Percentiles rank a stretch among this genome's conserved stretches.
Evolutionary conservation across 2,888 invertebrate genomes (phyloP).

Genomic region (Sinopyrophorus schimmeli): DNA sequence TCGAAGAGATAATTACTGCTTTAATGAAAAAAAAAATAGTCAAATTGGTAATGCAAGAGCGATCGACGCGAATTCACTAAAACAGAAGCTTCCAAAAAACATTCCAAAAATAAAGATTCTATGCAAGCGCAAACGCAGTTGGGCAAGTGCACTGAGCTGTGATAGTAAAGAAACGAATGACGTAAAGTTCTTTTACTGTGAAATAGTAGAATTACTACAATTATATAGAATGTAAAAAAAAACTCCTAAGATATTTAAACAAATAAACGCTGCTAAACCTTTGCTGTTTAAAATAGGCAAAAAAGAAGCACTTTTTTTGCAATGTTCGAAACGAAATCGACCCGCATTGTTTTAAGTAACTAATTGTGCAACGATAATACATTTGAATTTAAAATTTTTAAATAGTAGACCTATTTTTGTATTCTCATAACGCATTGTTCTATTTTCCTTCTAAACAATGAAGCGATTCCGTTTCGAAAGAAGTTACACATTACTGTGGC

Average conservation of each 20-base stretch:
- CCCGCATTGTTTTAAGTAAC: constrained; percentile 18
- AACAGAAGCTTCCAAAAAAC: constrained; percentile 11
- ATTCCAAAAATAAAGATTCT: constrained; percentile 21
- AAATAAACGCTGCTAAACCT: constrained; percentile 9
- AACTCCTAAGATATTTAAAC: constrained; percentile 22
- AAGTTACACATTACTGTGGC: constrained; percentile 10
- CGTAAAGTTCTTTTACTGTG: constrained; percentile 45
- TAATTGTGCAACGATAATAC: constrained; percentile 27
- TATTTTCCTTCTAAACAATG: constrained; percentile 26
- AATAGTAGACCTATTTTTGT: constrained; percentile 25
- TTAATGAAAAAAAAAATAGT: too few species aligned
- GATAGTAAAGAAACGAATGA: constrained; percentile 55
- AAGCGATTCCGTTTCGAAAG: constrained; percentile 25
- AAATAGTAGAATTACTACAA: constrained; percentile 24
- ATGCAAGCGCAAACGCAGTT: constrained; percentile 27
- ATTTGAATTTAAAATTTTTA: constrained; percentile 26
- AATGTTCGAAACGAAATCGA: constrained; percentile 19
- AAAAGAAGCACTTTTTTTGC: constrained; percentile 5
- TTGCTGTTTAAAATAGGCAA: constrained; percentile 15
- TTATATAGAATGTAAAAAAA: constrained; percentile 22
- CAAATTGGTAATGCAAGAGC: too few species aligned
- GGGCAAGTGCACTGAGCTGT: constrained; percentile 47
- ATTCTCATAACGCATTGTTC: constrained; percentile 30
- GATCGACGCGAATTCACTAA: too few species aligned
- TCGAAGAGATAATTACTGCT: too few species aligned